These are phyloP conservation scores for Phymanthus crucifer DNA, from an alignment of 92 coral and sea anemone species.

Conservation along the genomic window DNA sequence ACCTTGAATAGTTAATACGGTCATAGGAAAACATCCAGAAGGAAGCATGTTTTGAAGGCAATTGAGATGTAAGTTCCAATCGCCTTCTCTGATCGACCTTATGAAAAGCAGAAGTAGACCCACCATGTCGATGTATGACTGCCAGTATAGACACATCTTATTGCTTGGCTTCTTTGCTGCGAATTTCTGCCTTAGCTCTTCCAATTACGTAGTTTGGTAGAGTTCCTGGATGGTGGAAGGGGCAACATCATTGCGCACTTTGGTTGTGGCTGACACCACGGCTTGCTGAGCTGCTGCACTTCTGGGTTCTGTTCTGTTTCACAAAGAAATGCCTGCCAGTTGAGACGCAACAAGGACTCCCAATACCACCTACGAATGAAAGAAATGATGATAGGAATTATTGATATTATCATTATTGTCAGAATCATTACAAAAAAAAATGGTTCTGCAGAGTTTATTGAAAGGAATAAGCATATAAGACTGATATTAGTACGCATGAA, in stretches of 20 bases:
- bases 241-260: slow-evolving; percentile 40
- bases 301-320: slow-evolving; percentile 41
- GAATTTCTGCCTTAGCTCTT: background rate
- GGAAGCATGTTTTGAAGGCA: slow-evolving; percentile 42
- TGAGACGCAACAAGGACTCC: slow-evolving; percentile 49
- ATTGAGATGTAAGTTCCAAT: slow-evolving; percentile 33
- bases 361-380: slow-evolving; percentile 31
- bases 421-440: too few relatives aligned
- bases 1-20: slow-evolving; percentile 24
- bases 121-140: slow-evolving; percentile 41
- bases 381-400: background rate
- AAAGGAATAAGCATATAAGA: too few relatives aligned
- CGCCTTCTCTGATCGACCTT: slow-evolving; percentile 40
- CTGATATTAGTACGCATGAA: too few relatives aligned
- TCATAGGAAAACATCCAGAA: slow-evolving; percentile 49
- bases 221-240: slow-evolving; percentile 31
- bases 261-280: slow-evolving; percentile 28
- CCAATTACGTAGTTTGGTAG: slow-evolving; percentile 5
- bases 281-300: slow-evolving; percentile 41
- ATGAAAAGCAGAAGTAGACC: slow-evolving; percentile 36
- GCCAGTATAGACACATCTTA: slow-evolving; percentile 48
- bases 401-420: too few relatives aligned
- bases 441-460: too few relatives aligned
- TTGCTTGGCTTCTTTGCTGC: slow-evolving; percentile 21
- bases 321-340: slow-evolving; percentile 39